phyloP scores from a whole-genome alignment of 2,113 vertebrate genomes.

The Microcebus ravelobensis region DNA sequence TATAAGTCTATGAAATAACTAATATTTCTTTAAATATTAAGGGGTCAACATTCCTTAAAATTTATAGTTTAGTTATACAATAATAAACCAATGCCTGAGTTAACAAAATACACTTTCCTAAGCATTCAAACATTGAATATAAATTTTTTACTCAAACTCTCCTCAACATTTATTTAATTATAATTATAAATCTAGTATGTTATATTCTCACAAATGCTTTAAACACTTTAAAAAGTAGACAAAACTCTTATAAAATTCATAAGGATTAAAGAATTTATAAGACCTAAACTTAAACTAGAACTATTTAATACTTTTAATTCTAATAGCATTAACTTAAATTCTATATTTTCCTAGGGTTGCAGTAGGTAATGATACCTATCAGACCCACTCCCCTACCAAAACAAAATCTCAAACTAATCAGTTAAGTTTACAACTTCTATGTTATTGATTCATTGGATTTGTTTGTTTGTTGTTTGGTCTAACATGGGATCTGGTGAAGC shows the following conservation, averaged over 20 bases:
- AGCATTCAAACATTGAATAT: background rate
- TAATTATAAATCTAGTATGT: background rate
- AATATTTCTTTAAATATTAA: slow-evolving; percentile 38
- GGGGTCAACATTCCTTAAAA: background rate
- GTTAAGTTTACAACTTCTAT: background rate
- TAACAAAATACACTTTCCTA: slow-evolving; percentile 25
- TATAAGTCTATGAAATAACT: slow-evolving; percentile 2
- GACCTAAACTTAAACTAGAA: background rate
- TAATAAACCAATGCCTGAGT: slow-evolving; percentile 27
- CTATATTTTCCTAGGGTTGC: background rate
- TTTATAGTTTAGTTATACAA: background rate
- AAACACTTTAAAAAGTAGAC: slow-evolving; percentile 26
- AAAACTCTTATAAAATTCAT: background rate
- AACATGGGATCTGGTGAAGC: background rate
- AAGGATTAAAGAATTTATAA: background rate
- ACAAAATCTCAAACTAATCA: background rate
- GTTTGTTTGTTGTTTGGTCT: background rate
- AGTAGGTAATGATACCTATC: background rate
- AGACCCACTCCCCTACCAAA: background rate
- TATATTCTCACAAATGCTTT: slow-evolving; percentile 24
- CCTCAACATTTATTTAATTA: slow-evolving; percentile 15
- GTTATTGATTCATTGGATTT: background rate
- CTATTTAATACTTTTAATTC: background rate
- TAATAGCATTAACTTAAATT: slow-evolving; percentile 20
- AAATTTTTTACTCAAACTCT: slow-evolving; percentile 32